Percentiles rank a stretch among this genome's conserved stretches.
Conservation (phyloP, 2,888 invertebrate genomes). For the Tanypteryx hageni region DNA sequence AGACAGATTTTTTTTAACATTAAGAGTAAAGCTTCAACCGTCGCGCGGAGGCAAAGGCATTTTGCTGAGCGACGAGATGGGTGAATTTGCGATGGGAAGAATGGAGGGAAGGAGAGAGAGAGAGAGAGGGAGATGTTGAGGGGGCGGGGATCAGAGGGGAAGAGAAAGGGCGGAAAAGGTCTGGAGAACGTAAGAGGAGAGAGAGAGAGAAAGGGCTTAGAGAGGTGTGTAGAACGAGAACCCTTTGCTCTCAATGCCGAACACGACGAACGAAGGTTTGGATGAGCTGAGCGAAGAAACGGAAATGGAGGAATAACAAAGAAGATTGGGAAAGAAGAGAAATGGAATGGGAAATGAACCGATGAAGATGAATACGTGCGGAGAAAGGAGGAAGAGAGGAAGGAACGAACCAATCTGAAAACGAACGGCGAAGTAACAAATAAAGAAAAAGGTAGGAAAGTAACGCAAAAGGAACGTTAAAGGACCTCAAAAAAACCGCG, state of each 20-base stretch:
- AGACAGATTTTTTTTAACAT: no score
- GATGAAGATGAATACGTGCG: no score
- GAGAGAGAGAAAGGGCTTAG: not conserved
- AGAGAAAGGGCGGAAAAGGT: not conserved
- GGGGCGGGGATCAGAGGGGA: not conserved
- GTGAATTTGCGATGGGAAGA: not conserved
- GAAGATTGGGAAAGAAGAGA: not conserved
- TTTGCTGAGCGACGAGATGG: not conserved
- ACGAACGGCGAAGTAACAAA: not conserved
- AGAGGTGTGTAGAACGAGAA: not conserved
- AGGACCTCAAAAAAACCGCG: not conserved
- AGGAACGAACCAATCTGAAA: not conserved
- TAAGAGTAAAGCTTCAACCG: no score
- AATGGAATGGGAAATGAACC: not conserved
- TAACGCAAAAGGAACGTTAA: not conserved
- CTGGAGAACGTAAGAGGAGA: not conserved
- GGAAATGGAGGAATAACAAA: not conserved
- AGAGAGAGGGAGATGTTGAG: not conserved
- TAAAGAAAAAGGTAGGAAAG: not conserved
- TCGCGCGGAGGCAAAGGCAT: not conserved
- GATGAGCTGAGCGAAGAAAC: no score
- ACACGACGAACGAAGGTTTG: no score
- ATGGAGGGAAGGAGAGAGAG: not conserved
- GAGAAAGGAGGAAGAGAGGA: no score
- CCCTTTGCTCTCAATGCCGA: no score